phyloP scores from a whole-genome alignment of 2,797 vertebrate species.

The Syngnathus acus region DNA sequence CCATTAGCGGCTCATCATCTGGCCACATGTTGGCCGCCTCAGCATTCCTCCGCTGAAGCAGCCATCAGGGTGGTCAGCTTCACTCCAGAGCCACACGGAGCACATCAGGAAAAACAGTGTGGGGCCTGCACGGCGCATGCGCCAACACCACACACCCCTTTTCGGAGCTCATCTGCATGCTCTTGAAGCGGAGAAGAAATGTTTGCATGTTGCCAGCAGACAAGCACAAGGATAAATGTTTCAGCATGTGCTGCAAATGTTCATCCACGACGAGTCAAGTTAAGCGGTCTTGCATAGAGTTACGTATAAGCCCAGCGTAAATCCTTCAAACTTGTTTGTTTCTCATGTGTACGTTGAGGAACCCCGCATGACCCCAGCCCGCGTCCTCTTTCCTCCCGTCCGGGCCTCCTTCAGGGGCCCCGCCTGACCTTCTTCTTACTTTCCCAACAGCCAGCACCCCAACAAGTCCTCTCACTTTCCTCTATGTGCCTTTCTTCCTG shows the following conservation, averaged over 20 bases:
- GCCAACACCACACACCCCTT: neutral
- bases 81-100: neutral
- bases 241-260: neutral
- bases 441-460: conserved; percentile 44
- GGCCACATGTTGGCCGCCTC: neutral
- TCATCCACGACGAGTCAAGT: neutral
- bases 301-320: neutral
- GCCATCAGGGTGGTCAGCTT: conserved; percentile 2
- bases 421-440: conserved; percentile 59
- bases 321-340: neutral
- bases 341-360: neutral
- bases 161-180: neutral
- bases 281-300: neutral
- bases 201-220: neutral
- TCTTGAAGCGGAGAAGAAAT: conserved; percentile 30
- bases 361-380: neutral
- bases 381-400: conserved; percentile 8
- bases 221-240: neutral
- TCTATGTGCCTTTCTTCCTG: conserved; percentile 10
- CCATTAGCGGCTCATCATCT: neutral
- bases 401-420: conserved; percentile 50
- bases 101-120: neutral
- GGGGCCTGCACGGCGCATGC: neutral
- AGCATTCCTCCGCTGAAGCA: neutral
- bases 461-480: conserved; percentile 44